Evolutionary conservation across 2,797 vertebrate species (phyloP).

Genomic region (Oreortyx pictus): DNA sequence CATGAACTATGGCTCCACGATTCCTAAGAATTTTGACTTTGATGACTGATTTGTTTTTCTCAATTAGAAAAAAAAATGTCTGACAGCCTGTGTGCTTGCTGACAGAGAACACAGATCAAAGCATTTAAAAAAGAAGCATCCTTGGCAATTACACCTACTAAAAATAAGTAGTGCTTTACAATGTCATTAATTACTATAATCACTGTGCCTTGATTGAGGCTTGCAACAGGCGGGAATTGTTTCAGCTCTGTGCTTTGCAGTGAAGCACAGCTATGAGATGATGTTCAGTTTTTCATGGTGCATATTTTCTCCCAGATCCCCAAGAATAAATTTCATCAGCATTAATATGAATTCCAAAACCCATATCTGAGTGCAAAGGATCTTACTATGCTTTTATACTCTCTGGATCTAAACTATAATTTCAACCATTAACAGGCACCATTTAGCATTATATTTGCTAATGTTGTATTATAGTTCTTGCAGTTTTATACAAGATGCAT

Average conservation of each 20-base stretch:
- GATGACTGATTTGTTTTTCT: constrained; percentile 48
- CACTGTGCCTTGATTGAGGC: not conserved
- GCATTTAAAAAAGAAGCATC: constrained; percentile 42
- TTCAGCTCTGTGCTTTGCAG: not conserved
- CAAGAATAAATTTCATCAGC: not conserved
- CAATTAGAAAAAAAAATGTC: constrained; percentile 5
- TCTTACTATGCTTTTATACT: not conserved
- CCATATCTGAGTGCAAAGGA: constrained; percentile 12
- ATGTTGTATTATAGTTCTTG: constrained; percentile 52
- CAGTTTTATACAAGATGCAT: constrained; percentile 52
- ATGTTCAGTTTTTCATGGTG: not conserved
- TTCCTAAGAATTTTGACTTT: constrained; percentile 26
- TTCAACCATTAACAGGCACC: constrained; percentile 62
- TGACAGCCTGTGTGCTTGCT: not conserved
- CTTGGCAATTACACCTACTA: constrained; percentile 51
- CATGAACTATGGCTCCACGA: not conserved
- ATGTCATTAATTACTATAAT: constrained; percentile 57
- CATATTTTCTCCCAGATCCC: constrained; percentile 28
- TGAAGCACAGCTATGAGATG: not conserved
- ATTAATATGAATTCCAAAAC: constrained; percentile 25
- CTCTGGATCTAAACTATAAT: constrained; percentile 36
- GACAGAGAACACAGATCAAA: constrained; percentile 37
- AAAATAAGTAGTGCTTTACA: constrained; percentile 57
- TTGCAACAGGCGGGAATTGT: not conserved
- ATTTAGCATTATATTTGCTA: constrained; percentile 67